Percentiles rank a stretch among this genome's conserved stretches.
Conservation (phyloP, 2,888 invertebrate genomes). For the Erebia ligea region DNA sequence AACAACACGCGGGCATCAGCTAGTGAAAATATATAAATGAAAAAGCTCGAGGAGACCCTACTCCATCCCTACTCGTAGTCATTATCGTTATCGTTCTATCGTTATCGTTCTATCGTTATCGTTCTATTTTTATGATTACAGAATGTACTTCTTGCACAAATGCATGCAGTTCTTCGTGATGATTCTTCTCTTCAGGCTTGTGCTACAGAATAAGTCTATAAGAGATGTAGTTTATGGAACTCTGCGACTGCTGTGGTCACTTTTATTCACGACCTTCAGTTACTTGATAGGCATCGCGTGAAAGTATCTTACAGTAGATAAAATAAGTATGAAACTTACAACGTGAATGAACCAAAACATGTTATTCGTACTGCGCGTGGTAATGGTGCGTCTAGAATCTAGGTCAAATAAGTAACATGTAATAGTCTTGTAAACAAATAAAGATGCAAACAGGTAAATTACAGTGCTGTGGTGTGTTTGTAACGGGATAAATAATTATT, state of each 20-base stretch:
- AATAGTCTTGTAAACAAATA: too few species aligned
- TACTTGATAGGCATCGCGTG: constrained; percentile 40
- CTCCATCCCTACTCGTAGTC: neutral
- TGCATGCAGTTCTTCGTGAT: constrained; percentile 53
- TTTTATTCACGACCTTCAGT: constrained; percentile 48
- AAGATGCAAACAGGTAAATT: too few species aligned
- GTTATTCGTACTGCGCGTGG: too few species aligned
- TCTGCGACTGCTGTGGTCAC: constrained; percentile 52
- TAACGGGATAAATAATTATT: too few species aligned
- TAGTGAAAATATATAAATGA: too few species aligned
- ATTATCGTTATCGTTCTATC: too few species aligned
- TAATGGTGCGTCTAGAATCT: neutral
- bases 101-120: too few species aligned
- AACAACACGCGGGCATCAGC: too few species aligned
- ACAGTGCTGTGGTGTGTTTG: too few species aligned
- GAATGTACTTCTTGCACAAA: constrained; percentile 66
- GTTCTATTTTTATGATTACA: constrained; percentile 48
- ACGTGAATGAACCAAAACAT: neutral
- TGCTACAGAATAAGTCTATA: constrained; percentile 56
- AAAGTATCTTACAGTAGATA: constrained; percentile 13
- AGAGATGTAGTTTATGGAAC: constrained; percentile 55
- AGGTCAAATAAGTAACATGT: neutral
- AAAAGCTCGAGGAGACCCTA: neutral
- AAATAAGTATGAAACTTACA: neutral
- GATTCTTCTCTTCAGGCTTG: constrained; percentile 55